Evolutionary conservation across 2,888 invertebrate genomes (phyloP), one percentile per base, ranked within the genome.

Genomic region (Hypomecis atomaria): DNA sequence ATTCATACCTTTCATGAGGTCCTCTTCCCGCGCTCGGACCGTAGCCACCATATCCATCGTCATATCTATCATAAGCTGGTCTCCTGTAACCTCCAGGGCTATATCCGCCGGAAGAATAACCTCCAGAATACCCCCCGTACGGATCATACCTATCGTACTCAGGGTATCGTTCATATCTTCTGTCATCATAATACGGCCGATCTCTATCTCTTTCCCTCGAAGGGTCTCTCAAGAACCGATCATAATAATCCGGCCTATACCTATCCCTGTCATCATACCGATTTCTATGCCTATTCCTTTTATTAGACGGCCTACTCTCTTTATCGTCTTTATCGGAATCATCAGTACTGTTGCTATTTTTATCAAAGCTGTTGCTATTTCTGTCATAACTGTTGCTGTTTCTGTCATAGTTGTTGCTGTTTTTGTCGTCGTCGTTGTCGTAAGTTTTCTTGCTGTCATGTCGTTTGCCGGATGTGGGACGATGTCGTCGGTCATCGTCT

Each of bases 161-260:
- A 74, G 69, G 81, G 66, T 86, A 85, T 62, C 89, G 82, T 2
- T 90, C 89, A 65, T 86, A 87, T 33, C 89, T 75, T 57, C 88
- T 78, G 13, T 85, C 89, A 34, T 89, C 88, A 45, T 88, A 84
- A 66, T 78, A 78, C 4, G 76, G 83, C 52, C 84, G 75, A 6
- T 85, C 82, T 45, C 81, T 82, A 65, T 85, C 85, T 53, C 87
- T 82, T 49, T 87, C 87, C 71, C 88, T 85, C 8, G 87, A 85
- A 0, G 90, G 87, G 69, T 92, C 91, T 69, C 89, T 82, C 45
- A 90, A 66, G 66, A 89, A 90, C 59, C 90, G 82, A 43, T 92
- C 90, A 61, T 91, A 91, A 56, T 91, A 89, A 67, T 91, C 90
- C 8, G 87, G 88, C n/a, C 87, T 82, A 62, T 91, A 90, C 67